Base-by-base conservation (phyloP, 2,797 vertebrate genomes). In the Oceanodroma leucorhoa region DNA sequence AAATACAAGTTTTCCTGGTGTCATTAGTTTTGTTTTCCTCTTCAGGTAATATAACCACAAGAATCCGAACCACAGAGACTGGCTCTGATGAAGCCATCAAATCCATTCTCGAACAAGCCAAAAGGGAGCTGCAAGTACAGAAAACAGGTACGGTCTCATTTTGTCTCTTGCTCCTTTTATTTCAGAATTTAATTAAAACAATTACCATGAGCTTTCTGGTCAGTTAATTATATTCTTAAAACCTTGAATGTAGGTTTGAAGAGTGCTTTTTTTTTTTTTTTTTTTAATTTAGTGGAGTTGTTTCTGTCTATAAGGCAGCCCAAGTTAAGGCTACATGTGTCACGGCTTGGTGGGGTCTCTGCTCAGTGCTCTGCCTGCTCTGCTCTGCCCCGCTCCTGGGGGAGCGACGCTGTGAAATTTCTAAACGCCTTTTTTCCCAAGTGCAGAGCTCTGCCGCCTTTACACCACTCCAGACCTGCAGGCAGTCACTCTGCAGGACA, bases 41-140 rank as follows among this genome's bases (percentile, higher is more conserved):
- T 43, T 5, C 98, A 99, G 99, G 99, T 97, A 99, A 99, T 96
- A 99, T 99, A 97, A 99, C 99, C 41, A 99, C 99, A 46, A 98
- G 99, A 53, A 99, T 99, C 97, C 98, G 99, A 96, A 98, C 98
- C 93, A 98, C 99, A 6, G 99, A 99, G 97, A 98, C 98, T 10
- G 98, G 99, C 97, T 99, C 99, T 89, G 99, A 99, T 55, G 99
- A 99, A 98, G 99, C 99, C 50, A 99, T 99, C 98, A 99, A 99
- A 98, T 99, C 99, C 95, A 99, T 99, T 96, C 98, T 99, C 22
- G 99, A 99, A 84, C 99, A 99, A 98, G 99, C 99, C 96, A 99
- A 99, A 98, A 98, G 99, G 98, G 99, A 99, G 98, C 98, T 99
- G 96, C 99, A 99, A 98, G 99, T 99, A 97, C 99, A 99, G 98